Conservation (phyloP, 2,888 invertebrate species). For the Alloscopus bannaensis region DNA sequence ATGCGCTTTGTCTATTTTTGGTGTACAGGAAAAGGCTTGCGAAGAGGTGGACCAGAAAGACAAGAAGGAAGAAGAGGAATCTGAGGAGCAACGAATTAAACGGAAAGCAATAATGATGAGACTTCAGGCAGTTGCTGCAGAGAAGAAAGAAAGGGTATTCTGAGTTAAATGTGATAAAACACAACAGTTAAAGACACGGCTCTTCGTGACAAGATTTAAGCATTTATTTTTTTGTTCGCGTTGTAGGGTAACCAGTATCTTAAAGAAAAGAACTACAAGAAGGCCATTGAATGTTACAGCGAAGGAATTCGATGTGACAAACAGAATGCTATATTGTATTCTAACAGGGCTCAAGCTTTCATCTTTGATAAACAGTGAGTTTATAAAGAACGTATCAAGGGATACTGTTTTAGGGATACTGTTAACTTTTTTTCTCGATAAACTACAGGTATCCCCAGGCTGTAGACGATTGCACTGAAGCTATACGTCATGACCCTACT, state of each 20-base stretch:
- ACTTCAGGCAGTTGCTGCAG: conserved; percentile 56
- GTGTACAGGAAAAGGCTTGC: conserved; percentile 65
- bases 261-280: conserved; percentile 84
- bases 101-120: conserved; percentile 58
- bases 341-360: conserved; percentile 91
- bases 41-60: conserved; percentile 60
- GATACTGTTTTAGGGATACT: no score
- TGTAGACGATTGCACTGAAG: conserved; percentile 87
- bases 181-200: background rate
- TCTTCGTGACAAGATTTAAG: background rate
- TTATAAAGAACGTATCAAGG: no score
- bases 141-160: conserved; percentile 65
- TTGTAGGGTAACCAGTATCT: conserved; percentile 88
- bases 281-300: conserved; percentile 90
- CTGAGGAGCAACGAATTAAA: conserved; percentile 58
- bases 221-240: background rate
- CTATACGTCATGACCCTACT: conserved; percentile 84
- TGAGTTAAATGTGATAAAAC: background rate
- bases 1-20: no score
- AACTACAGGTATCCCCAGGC: conserved; percentile 77
- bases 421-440: no score
- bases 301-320: conserved; percentile 90
- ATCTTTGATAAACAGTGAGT: conserved; percentile 87
- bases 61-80: conserved; percentile 31
- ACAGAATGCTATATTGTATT: conserved; percentile 87